Conservation (phyloP, 1,140 invertebrate species). For the Carposina sasakii region DNA sequence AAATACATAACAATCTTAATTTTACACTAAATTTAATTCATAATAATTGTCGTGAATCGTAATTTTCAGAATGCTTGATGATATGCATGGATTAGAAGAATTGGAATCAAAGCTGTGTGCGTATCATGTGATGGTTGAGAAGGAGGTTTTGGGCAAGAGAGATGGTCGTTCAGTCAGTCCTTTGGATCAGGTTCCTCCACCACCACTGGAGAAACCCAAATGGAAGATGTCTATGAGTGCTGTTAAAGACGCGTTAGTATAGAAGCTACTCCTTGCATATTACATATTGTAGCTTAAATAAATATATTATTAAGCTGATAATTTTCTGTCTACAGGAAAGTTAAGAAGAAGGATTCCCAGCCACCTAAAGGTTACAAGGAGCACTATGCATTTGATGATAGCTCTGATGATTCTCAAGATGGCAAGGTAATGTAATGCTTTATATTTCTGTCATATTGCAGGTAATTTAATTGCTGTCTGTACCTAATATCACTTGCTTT, state of each 20-base stretch:
- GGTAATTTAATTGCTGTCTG: no score
- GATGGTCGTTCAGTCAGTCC: conserved; percentile 56
- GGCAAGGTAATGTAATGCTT: no score
- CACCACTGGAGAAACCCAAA: conserved; percentile 67
- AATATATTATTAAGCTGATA: conserved; percentile 8
- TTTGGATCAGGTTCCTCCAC: conserved; percentile 54
- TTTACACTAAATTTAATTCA: no score
- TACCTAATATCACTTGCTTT: no score
- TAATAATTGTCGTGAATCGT: no score
- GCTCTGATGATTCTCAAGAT: conserved; percentile 68
- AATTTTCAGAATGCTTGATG: conserved; percentile 74
- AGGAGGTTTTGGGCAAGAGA: conserved; percentile 74
- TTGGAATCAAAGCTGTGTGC: conserved; percentile 83
- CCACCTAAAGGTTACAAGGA: conserved; percentile 60
- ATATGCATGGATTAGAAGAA: conserved; percentile 82
- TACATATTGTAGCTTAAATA: no score
- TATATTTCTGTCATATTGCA: no score
- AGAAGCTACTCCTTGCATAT: no score
- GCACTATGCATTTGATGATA: conserved; percentile 70
- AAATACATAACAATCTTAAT: no score
- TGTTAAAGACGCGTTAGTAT: conserved; percentile 65
- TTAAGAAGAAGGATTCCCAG: conserved; percentile 70
- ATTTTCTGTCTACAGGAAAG: conserved; percentile 38
- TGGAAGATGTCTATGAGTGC: conserved; percentile 75
- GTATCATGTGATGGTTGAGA: conserved; percentile 85